phyloP scores from a whole-genome alignment of 2,888 invertebrate species.

The Hydraecia micacea region DNA sequence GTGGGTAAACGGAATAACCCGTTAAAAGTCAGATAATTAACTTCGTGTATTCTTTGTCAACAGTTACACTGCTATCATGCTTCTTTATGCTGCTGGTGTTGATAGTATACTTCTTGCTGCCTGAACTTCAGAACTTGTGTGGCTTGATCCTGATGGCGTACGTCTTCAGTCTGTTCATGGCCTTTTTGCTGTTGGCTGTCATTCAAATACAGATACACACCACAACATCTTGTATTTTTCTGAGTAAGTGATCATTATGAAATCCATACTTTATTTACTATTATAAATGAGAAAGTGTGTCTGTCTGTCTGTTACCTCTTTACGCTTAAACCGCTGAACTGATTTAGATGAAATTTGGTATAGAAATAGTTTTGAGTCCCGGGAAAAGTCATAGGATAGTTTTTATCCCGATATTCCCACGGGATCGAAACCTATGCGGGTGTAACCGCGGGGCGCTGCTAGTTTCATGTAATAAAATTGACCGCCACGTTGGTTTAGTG shows the following conservation, averaged over 20 bases:
- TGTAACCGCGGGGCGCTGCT: no score
- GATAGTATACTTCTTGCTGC: slow-evolving; percentile 75
- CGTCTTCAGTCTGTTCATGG: slow-evolving; percentile 73
- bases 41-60: slow-evolving; percentile 17
- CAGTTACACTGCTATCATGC: slow-evolving; percentile 75
- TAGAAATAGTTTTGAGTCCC: no score
- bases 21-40: background rate
- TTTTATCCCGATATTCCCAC: no score
- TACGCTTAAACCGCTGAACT: no score
- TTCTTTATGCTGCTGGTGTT: slow-evolving; percentile 76
- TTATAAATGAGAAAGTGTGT: no score
- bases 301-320: no score
- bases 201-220: slow-evolving; percentile 66
- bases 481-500: background rate
- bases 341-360: no score
- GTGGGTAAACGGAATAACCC: no score
- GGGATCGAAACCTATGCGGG: no score
- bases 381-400: no score
- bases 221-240: slow-evolving; percentile 60
- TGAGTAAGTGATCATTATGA: slow-evolving; percentile 71
- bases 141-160: slow-evolving; percentile 80
- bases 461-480: background rate
- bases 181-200: slow-evolving; percentile 73
- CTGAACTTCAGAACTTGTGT: slow-evolving; percentile 76
- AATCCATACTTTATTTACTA: no score